Evolutionary conservation across 2,888 invertebrate genomes (phyloP).

Genomic region (Heliconius aoede): DNA sequence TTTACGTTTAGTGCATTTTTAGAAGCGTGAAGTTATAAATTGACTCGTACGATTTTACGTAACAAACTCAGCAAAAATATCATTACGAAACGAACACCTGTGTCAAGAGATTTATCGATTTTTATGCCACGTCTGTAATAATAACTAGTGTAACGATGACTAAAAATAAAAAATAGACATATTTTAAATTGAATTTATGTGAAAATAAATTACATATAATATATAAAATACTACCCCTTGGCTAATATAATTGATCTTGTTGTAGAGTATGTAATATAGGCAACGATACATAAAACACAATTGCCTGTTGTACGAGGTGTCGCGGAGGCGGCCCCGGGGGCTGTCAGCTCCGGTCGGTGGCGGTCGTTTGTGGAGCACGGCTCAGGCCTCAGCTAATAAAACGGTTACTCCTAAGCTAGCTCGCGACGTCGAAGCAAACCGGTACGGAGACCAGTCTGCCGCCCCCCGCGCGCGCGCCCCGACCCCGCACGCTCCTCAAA

Average conservation of each 20-base stretch:
- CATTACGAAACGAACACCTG: slow-evolving; percentile 68
- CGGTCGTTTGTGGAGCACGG: slow-evolving; percentile 78
- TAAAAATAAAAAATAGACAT: neutral
- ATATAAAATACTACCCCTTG: neutral
- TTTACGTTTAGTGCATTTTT: neutral
- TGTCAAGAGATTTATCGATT: slow-evolving; percentile 72
- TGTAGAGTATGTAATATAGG: slow-evolving; percentile 20
- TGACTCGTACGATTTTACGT: slow-evolving; percentile 33
- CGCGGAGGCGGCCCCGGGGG: slow-evolving; percentile 57
- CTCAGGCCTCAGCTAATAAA: slow-evolving; percentile 72
- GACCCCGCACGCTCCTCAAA: slow-evolving; percentile 69
- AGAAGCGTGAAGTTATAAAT: slow-evolving; percentile 10
- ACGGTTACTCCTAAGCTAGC: slow-evolving; percentile 77
- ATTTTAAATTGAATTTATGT: neutral
- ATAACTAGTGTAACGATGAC: slow-evolving; percentile 24
- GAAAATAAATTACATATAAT: too few relatives aligned
- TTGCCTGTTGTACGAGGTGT: slow-evolving; percentile 51
- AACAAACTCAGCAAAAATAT: slow-evolving; percentile 54
- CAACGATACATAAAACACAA: slow-evolving; percentile 43
- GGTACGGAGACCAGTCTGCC: slow-evolving; percentile 77
- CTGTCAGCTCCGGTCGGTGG: slow-evolving; percentile 60
- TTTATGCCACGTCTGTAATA: slow-evolving; percentile 54
- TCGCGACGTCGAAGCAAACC: slow-evolving; percentile 75
- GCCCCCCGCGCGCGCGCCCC: slow-evolving; percentile 64
- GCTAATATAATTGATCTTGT: neutral